Conservation (phyloP, 2,888 invertebrate genomes). For the Apocheima hispidaria region DNA sequence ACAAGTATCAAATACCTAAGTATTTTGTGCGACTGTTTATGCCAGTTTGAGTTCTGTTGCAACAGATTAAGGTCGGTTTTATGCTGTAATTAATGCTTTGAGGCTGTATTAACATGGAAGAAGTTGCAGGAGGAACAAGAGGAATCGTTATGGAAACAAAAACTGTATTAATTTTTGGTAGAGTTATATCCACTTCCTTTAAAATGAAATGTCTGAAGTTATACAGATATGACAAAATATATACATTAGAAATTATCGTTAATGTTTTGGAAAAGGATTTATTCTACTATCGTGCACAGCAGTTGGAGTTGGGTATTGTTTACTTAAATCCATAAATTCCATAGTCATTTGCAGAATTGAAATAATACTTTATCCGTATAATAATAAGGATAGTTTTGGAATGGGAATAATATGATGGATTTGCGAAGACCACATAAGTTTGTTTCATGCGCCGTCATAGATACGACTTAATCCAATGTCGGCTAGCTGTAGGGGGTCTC, state of each 20-base stretch:
- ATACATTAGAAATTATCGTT: slow-evolving; percentile 2
- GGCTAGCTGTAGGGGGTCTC: slow-evolving; percentile 44
- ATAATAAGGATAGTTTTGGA: slow-evolving; percentile 3
- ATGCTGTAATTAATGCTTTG: not conserved
- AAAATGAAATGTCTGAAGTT: slow-evolving; percentile 1
- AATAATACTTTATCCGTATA: not conserved
- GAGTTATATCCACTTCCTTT: no score
- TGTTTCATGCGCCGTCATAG: slow-evolving; percentile 29
- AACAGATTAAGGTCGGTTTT: not conserved
- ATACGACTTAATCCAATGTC: slow-evolving; percentile 48
- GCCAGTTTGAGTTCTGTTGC: not conserved
- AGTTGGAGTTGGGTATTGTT: slow-evolving; percentile 19
- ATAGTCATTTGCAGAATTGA: not conserved
- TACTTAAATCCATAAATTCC: slow-evolving; percentile 2
- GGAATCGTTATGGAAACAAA: not conserved
- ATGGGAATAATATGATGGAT: slow-evolving; percentile 22
- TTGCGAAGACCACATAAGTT: slow-evolving; percentile 27
- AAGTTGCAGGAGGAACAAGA: no score
- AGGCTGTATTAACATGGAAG: slow-evolving; percentile 1
- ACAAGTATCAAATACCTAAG: not conserved
- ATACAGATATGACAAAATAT: not conserved
- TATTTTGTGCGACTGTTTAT: not conserved
- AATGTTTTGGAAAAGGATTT: slow-evolving; percentile 31
- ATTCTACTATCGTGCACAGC: slow-evolving; percentile 22
- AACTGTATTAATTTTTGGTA: no score